Evolutionary conservation across 2,113 vertebrate species (phyloP).

Genomic region (Osmerus eperlanus): DNA sequence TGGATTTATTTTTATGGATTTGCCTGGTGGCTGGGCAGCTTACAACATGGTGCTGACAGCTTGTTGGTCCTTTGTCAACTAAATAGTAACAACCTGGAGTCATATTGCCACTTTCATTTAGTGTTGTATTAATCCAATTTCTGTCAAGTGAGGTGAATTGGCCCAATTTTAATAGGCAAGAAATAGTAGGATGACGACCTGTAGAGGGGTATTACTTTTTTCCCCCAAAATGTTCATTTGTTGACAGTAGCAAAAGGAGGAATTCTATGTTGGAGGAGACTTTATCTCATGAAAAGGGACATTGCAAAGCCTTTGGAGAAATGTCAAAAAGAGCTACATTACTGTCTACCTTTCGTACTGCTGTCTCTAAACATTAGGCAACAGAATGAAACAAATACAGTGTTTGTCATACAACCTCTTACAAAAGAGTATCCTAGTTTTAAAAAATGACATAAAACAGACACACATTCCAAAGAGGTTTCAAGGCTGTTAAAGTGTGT

Average conservation of each 20-base stretch:
- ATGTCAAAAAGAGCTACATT: background rate
- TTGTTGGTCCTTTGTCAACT: background rate
- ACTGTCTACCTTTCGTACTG: too few relatives aligned
- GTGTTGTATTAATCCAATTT: background rate
- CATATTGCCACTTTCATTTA: background rate
- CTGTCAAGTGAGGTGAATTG: background rate
- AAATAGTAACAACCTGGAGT: background rate
- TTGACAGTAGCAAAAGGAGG: too few relatives aligned
- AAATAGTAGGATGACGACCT: too few relatives aligned
- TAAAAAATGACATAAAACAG: too few relatives aligned
- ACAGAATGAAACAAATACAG: too few relatives aligned
- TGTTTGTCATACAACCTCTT: too few relatives aligned
- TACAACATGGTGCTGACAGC: background rate
- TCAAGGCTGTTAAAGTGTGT: background rate
- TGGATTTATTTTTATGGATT: constrained; percentile 3
- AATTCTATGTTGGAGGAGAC: too few relatives aligned
- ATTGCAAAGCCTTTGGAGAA: background rate
- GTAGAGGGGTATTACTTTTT: too few relatives aligned
- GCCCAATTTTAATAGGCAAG: background rate
- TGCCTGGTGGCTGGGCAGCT: background rate
- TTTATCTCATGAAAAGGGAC: too few relatives aligned
- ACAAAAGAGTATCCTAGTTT: too few relatives aligned
- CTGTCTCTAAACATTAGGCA: too few relatives aligned
- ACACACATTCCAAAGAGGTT: background rate
- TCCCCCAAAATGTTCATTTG: too few relatives aligned